phyloP scores from a whole-genome alignment of 2,113 vertebrate genomes.

The Gobio gobio region DNA sequence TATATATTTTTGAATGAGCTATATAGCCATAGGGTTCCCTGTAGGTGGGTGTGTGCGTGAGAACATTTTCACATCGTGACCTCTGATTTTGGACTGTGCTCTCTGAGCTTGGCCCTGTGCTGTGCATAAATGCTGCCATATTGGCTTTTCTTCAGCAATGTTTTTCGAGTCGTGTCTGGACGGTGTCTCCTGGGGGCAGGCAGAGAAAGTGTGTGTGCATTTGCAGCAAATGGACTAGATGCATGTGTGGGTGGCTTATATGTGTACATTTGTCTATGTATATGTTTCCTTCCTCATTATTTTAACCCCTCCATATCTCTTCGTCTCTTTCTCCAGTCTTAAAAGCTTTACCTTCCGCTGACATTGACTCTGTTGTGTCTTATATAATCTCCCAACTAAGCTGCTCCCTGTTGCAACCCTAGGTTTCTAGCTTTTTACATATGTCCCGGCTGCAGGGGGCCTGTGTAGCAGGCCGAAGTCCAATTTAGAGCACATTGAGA shows the following conservation, averaged over 20 bases:
- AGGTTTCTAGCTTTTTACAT: constrained; percentile 62
- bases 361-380: constrained; percentile 16
- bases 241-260: constrained; percentile 36
- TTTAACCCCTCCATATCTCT: not conserved
- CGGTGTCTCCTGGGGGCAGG: constrained; percentile 44
- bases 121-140: constrained; percentile 40
- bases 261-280: not conserved
- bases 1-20: constrained; percentile 7
- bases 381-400: constrained; percentile 27
- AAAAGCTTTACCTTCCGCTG: not conserved
- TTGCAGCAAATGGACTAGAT: not conserved
- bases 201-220: constrained; percentile 36
- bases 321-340: not conserved
- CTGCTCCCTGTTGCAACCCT: constrained; percentile 52
- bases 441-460: constrained; percentile 69
- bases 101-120: constrained; percentile 33
- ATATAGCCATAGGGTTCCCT: not conserved
- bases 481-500: constrained; percentile 67
- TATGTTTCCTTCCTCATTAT: not conserved
- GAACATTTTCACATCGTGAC: constrained; percentile 57
- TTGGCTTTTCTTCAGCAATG: constrained; percentile 49
- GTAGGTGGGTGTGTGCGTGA: constrained; percentile 40
- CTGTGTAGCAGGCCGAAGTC: constrained; percentile 62
- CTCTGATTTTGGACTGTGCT: constrained; percentile 44
- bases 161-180: constrained; percentile 60